Evolutionary conservation across 2,113 vertebrate species (phyloP).

Genomic region (Uropsilus gracilis): DNA sequence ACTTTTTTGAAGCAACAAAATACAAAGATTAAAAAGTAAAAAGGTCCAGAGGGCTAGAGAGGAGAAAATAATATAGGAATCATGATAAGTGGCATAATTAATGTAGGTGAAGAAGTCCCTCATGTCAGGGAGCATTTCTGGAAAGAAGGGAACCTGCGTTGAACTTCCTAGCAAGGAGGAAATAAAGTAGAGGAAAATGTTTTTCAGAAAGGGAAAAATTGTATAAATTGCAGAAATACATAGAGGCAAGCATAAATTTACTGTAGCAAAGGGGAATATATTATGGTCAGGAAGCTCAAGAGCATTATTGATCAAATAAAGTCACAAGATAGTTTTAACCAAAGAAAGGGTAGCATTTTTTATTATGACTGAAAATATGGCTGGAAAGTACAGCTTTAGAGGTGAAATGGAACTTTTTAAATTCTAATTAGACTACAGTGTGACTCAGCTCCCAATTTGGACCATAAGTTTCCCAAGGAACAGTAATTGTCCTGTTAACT

Average conservation of each 20-base stretch:
- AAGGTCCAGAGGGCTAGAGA: neutral
- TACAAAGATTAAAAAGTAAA: neutral
- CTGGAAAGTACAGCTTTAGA: neutral
- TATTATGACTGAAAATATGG: neutral
- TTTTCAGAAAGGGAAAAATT: neutral
- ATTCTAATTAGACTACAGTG: neutral
- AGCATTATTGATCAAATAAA: neutral
- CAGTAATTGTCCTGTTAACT: neutral
- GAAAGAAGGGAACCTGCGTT: neutral
- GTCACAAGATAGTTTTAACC: neutral
- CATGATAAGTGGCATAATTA: neutral
- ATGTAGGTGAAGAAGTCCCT: neutral
- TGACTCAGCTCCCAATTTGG: neutral
- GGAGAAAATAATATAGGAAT: neutral
- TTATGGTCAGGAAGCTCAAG: neutral
- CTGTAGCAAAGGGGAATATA: neutral
- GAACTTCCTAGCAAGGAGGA: neutral
- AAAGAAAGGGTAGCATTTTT: neutral
- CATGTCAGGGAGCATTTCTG: neutral
- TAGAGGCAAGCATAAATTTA: neutral
- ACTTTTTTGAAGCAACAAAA: conserved; percentile 8
- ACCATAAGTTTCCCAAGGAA: neutral
- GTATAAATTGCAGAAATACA: neutral
- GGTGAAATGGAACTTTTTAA: neutral
- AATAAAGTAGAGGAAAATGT: neutral